phyloP scores from a whole-genome alignment of 2,797 vertebrate genomes.

The Gobio occitaniae region DNA sequence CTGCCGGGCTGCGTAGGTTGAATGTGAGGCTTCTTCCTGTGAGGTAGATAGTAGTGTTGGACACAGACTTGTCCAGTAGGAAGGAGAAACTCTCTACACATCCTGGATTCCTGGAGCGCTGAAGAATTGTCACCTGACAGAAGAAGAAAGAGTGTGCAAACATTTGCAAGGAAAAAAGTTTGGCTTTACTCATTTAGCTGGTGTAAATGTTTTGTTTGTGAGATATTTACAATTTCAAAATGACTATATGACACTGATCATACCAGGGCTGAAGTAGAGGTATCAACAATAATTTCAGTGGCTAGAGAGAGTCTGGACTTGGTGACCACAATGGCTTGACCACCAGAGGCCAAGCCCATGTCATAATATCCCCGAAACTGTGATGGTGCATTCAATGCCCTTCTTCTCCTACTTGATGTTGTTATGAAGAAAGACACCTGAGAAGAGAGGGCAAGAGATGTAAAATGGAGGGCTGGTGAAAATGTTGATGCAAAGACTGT shows the following conservation, averaged over 20 bases:
- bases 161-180: background rate
- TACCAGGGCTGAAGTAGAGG: slow-evolving; percentile 79
- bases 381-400: background rate
- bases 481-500: background rate
- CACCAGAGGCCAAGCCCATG: slow-evolving; percentile 77
- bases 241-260: background rate
- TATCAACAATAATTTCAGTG: slow-evolving; percentile 77
- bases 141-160: slow-evolving; percentile 4
- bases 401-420: rapidly evolving
- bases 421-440: slow-evolving; percentile 77
- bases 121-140: slow-evolving; percentile 76
- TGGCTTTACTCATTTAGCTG: background rate
- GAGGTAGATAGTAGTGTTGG: slow-evolving; percentile 76
- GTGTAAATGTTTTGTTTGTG: background rate
- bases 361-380: slow-evolving; percentile 70
- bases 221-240: background rate
- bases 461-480: background rate
- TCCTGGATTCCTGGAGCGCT: slow-evolving; percentile 65
- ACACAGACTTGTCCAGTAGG: slow-evolving; percentile 71
- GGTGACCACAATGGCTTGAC: slow-evolving; percentile 73
- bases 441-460: slow-evolving; percentile 12
- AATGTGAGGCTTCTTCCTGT: slow-evolving; percentile 70
- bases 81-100: slow-evolving; percentile 70
- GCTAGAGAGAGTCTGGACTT: slow-evolving; percentile 69
- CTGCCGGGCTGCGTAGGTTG: slow-evolving; percentile 71